phyloP scores from a whole-genome alignment of 2,888 invertebrate genomes.

The Ochropacha duplaris region DNA sequence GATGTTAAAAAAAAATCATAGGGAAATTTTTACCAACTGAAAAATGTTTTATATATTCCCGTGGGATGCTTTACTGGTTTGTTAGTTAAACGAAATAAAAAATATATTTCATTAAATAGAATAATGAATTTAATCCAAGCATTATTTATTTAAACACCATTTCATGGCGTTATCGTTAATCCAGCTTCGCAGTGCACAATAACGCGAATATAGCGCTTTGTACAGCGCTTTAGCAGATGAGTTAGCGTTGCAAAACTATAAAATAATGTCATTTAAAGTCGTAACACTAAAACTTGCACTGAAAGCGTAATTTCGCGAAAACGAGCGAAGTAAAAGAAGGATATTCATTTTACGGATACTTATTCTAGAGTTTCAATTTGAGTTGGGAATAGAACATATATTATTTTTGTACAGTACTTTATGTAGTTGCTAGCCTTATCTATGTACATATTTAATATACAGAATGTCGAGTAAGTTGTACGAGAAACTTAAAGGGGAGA shows the following conservation, averaged over 20 bases:
- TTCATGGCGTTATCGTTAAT: neutral
- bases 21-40: too few species aligned
- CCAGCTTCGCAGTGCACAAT: neutral
- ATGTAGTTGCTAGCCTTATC: too few species aligned
- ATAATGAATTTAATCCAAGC: neutral
- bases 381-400: neutral
- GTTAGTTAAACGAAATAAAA: neutral
- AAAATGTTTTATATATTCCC: neutral
- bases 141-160: neutral
- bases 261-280: constrained; percentile 7
- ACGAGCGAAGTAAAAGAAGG: neutral
- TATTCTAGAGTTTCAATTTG: constrained; percentile 1
- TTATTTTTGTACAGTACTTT: too few species aligned
- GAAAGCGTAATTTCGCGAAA: neutral
- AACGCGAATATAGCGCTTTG: neutral
- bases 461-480: too few species aligned
- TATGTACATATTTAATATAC: too few species aligned
- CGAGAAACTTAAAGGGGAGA: too few species aligned
- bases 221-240: neutral
- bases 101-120: neutral
- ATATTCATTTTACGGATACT: neutral
- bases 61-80: neutral
- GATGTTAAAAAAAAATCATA: too few species aligned
- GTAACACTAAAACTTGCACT: neutral
- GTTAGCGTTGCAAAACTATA: constrained; percentile 8